phyloP scores from a whole-genome alignment of 1,140 invertebrate genomes.

The Apis mellifera region Amel_HAv3.1 CM009940.2:7900001-7900500 shows the following conservation, averaged over 20 bases:
- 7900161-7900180: conserved; percentile 69
- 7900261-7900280: neutral
- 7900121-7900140: conserved; percentile 66
- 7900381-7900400: neutral
- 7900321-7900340: neutral
- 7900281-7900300: too few species aligned
- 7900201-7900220: conserved; percentile 75
- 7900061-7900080: neutral
- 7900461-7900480: conserved; percentile 40
- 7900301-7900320: neutral
- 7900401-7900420: neutral
- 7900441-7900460: conserved; percentile 23
- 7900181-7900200: conserved; percentile 76
- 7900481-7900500: conserved; percentile 48
- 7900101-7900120: conserved; percentile 16
- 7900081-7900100: neutral
- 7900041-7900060: too few species aligned
- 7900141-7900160: conserved; percentile 65
- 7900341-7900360: too few species aligned
- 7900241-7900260: conserved; percentile 27
- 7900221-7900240: conserved; percentile 57
- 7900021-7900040: too few species aligned
- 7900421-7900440: neutral
- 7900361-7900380: neutral
- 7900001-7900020: too few species aligned